Conservation (phyloP, 2,888 invertebrate species). For the Celastrina argiolus region DNA sequence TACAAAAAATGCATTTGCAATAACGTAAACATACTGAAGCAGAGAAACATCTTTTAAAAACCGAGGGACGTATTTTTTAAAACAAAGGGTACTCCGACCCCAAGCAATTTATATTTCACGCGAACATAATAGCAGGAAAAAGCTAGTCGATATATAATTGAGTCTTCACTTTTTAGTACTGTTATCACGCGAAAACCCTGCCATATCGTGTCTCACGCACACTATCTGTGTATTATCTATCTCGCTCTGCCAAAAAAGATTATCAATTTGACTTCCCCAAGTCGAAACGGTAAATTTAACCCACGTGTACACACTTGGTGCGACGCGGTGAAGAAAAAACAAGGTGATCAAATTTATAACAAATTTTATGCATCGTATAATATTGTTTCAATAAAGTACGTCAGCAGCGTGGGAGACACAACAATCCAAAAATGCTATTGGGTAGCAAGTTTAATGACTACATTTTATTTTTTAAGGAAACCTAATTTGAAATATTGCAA, state of each 20-base stretch:
- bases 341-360: no score
- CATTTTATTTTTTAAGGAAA: no score
- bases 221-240: not conserved
- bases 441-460: no score
- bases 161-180: constrained; percentile 13
- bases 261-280: constrained; percentile 1
- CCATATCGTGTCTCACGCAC: constrained; percentile 13
- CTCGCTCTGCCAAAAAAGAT: not conserved
- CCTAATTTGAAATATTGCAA: no score
- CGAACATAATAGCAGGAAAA: constrained; percentile 3
- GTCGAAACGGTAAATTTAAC: not conserved
- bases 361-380: no score
- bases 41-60: no score
- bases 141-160: not conserved
- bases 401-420: no score
- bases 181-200: not conserved
- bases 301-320: not conserved
- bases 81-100: not conserved
- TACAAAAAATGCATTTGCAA: no score
- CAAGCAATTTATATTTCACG: not conserved
- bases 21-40: not conserved
- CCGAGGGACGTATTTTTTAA: not conserved
- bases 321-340: not conserved
- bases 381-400: no score
- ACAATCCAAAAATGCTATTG: no score